Conservation (phyloP, 2,888 invertebrate species). For the Dynastes maya region DNA sequence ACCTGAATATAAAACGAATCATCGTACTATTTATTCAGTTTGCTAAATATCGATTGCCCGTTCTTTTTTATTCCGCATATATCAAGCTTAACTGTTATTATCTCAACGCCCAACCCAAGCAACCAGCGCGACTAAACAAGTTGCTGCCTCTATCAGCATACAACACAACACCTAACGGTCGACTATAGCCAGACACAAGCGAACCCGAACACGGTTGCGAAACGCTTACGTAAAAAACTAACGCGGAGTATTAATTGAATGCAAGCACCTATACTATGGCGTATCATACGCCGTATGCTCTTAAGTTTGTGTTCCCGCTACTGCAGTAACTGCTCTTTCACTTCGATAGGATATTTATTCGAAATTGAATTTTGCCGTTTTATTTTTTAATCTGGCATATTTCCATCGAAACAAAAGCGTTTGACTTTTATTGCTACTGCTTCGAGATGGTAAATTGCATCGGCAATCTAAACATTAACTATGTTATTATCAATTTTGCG, state of each 20-base stretch:
- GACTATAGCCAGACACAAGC: neutral
- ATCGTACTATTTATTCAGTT: too few species aligned
- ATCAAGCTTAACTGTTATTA: constrained; percentile 3
- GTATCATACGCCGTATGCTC: neutral
- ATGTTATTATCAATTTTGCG: too few species aligned
- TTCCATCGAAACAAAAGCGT: too few species aligned
- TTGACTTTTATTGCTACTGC: too few species aligned
- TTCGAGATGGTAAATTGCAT: too few species aligned
- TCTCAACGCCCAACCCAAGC: constrained; percentile 1
- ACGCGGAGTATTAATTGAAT: constrained; percentile 28
- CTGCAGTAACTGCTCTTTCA: neutral
- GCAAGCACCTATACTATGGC: constrained; percentile 2
- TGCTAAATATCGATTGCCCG: neutral
- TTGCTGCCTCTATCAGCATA: constrained; percentile 5
- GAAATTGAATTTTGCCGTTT: neutral
- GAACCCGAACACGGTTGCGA: constrained; percentile 29
- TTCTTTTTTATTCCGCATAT: constrained; percentile 8
- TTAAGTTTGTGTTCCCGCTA: neutral
- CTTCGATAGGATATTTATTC: neutral
- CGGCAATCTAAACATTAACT: too few species aligned
- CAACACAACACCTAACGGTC: constrained; percentile 21
- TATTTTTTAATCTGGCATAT: neutral
- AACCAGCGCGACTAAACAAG: constrained; percentile 7
- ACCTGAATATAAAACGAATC: too few species aligned
- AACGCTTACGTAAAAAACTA: constrained; percentile 41